Percentiles rank a stretch among this genome's conserved stretches.
Evolutionary conservation across 2,113 vertebrate genomes (phyloP).

Genomic region (Cyrtonyx montezumae): DNA sequence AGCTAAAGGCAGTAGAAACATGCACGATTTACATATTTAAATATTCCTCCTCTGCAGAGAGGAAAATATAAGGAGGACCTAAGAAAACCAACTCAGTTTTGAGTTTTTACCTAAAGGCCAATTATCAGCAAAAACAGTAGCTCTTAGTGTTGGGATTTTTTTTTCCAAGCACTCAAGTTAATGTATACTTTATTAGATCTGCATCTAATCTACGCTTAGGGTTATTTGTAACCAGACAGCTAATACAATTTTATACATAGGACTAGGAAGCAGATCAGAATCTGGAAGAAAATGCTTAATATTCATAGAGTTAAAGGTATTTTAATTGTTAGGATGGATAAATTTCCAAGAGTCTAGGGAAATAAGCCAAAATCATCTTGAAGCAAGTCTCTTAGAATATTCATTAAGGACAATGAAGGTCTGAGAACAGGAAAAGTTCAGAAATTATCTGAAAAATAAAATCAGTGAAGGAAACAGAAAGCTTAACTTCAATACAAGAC

Average conservation of each 20-base stretch:
- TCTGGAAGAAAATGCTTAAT: background rate
- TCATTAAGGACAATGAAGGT: background rate
- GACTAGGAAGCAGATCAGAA: background rate
- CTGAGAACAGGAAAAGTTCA: constrained; percentile 34
- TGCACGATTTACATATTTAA: background rate
- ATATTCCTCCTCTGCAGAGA: background rate
- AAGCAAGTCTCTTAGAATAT: constrained; percentile 32
- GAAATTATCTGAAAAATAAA: background rate
- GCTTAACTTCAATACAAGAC: background rate
- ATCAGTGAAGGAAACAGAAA: background rate
- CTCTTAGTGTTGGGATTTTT: background rate
- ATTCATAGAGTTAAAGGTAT: constrained; percentile 4
- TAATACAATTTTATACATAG: background rate
- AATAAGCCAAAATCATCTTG: constrained; percentile 48
- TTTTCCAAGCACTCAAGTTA: background rate
- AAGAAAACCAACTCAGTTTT: background rate
- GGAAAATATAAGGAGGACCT: background rate
- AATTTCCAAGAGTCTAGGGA: constrained; percentile 43
- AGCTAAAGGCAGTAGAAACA: background rate
- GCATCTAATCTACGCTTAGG: background rate
- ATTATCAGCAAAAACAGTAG: background rate
- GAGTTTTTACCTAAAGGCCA: background rate
- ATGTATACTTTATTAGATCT: background rate
- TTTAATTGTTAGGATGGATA: background rate
- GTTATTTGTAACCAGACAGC: background rate